Evolutionary conservation across 1,140 invertebrate species (phyloP).

Genomic region (Drosophila elegans): DNA sequence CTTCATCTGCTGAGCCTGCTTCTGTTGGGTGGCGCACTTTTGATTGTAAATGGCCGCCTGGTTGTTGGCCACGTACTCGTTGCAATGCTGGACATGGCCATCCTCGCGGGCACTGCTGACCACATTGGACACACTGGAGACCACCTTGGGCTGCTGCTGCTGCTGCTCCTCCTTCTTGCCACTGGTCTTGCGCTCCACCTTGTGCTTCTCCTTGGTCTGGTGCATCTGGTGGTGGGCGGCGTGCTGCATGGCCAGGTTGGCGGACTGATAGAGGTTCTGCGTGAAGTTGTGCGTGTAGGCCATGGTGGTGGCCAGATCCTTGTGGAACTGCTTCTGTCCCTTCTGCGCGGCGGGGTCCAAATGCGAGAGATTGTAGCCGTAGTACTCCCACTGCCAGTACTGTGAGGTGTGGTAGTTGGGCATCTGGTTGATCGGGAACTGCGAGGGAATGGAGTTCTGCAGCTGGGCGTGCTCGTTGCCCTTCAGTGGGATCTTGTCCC

Average conservation of each 20-base stretch:
- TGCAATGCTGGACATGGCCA: slow-evolving; percentile 54
- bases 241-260: slow-evolving; percentile 77
- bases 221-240: slow-evolving; percentile 75
- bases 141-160: slow-evolving; percentile 21
- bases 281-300: slow-evolving; percentile 81
- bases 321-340: slow-evolving; percentile 82
- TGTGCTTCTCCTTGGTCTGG: slow-evolving; percentile 77
- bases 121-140: slow-evolving; percentile 24
- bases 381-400: slow-evolving; percentile 88
- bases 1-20: slow-evolving; percentile 72
- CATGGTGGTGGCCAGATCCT: slow-evolving; percentile 81
- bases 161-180: slow-evolving; percentile 72
- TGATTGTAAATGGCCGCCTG: slow-evolving; percentile 61
- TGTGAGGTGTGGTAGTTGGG: slow-evolving; percentile 87
- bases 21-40: slow-evolving; percentile 65
- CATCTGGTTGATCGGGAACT: slow-evolving; percentile 87
- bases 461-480: slow-evolving; percentile 71
- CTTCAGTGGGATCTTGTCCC: slow-evolving; percentile 68
- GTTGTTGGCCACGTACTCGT: slow-evolving; percentile 62
- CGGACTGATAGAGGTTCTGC: slow-evolving; percentile 79
- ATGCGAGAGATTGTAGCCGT: slow-evolving; percentile 86
- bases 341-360: slow-evolving; percentile 84
- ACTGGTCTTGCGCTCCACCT: slow-evolving; percentile 65
- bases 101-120: slow-evolving; percentile 49
- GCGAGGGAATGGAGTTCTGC: slow-evolving; percentile 84